Conservation (phyloP, 2,113 vertebrate genomes). For the Ginglymostoma cirratum region DNA sequence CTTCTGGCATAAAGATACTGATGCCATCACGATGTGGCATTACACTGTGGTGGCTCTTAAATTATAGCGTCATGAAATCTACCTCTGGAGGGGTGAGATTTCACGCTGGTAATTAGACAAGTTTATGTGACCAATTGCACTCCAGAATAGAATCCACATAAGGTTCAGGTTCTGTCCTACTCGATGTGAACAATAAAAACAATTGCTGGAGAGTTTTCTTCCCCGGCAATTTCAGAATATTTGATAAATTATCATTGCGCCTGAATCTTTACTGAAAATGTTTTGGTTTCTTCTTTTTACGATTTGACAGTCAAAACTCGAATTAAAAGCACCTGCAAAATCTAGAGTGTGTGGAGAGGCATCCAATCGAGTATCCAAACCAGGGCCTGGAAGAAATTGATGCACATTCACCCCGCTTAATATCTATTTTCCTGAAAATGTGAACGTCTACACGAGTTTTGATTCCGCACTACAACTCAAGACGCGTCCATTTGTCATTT, state of each 20-base stretch:
- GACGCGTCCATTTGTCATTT: not conserved
- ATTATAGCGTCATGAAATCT: constrained; percentile 20
- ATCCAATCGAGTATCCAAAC: not conserved
- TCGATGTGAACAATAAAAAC: constrained; percentile 9
- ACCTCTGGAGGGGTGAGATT: constrained; percentile 32
- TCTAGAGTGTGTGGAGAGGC: not conserved
- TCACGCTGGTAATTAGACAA: constrained; percentile 33
- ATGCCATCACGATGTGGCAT: constrained; percentile 21
- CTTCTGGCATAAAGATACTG: not conserved
- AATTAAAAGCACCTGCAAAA: not conserved
- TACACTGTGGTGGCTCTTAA: not conserved
- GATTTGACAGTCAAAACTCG: not conserved
- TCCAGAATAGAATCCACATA: constrained; percentile 1
- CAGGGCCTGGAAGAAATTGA: not conserved
- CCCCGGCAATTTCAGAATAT: constrained; percentile 1
- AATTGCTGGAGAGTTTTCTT: not conserved
- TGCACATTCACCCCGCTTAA: not conserved
- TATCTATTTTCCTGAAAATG: not conserved
- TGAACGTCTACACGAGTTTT: not conserved
- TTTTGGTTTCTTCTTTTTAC: not conserved
- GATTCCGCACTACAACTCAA: not conserved
- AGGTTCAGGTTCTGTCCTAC: not conserved
- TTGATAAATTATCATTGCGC: not conserved
- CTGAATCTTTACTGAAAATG: not conserved
- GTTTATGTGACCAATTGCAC: constrained; percentile 25